Conservation (phyloP, 2,797 vertebrate species). For the Gymnoscopelus microlampas region DNA sequence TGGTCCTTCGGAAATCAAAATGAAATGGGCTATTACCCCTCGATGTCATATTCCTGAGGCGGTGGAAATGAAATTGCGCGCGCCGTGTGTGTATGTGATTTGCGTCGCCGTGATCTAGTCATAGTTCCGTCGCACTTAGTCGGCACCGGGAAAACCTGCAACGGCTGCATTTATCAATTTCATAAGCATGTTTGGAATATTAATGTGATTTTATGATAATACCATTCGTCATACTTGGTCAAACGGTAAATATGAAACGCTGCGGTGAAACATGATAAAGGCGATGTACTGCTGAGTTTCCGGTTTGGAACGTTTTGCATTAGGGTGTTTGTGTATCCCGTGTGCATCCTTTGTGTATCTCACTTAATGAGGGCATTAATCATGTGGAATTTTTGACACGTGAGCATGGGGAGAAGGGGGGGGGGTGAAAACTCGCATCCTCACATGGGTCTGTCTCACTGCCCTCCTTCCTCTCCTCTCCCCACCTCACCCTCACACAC, state of each 20-base stretch:
- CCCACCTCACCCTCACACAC: background rate
- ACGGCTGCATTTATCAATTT: slow-evolving; percentile 60
- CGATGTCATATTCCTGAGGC: slow-evolving; percentile 71
- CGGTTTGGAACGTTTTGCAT: slow-evolving; percentile 9
- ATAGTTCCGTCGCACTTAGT: slow-evolving; percentile 64
- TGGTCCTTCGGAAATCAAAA: slow-evolving; percentile 68
- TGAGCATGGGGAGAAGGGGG: background rate
- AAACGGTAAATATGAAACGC: slow-evolving; percentile 27
- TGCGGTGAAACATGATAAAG: slow-evolving; percentile 24
- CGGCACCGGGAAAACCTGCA: slow-evolving; percentile 34
- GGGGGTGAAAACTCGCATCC: slow-evolving; percentile 31
- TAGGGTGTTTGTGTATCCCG: slow-evolving; percentile 30
- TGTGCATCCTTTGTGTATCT: slow-evolving; percentile 13
- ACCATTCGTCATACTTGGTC: background rate
- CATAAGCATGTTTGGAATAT: slow-evolving; percentile 65
- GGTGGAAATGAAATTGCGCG: slow-evolving; percentile 68
- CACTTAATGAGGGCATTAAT: slow-evolving; percentile 19
- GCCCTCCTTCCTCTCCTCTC: background rate
- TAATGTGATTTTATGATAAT: slow-evolving; percentile 8
- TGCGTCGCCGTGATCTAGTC: slow-evolving; percentile 69
- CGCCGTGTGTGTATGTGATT: slow-evolving; percentile 62
- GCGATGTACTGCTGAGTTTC: slow-evolving; percentile 33
- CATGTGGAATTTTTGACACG: slow-evolving; percentile 21
- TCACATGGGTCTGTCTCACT: slow-evolving; percentile 25
- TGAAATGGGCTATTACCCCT: slow-evolving; percentile 77